Base-by-base conservation (phyloP, 2,888 invertebrate species). In the Hoplodrina ambigua region DNA sequence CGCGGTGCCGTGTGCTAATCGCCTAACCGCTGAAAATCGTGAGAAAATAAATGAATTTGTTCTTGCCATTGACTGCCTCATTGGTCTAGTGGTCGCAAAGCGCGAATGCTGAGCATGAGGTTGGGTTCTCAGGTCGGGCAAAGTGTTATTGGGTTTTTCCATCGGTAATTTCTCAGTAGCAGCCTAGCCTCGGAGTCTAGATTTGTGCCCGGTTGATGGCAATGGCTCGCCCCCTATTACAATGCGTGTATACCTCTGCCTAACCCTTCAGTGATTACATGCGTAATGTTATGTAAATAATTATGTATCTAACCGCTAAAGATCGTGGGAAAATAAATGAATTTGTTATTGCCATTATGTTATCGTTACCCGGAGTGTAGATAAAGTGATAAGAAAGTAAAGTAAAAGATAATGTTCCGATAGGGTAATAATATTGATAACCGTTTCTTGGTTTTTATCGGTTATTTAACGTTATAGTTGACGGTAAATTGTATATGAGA, bases 321-420 rank as follows among this genome's bases (percentile, higher is more conserved):
- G 57, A 64, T 67, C 81, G 81, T 81, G 78, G 67, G 78, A 78
- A 78, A 72, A 68, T 77, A 68, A 71, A 57, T 68, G 15, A 46
- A 55, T 33, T 55, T 65, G 54, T 64, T 30, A 46, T n/a, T 13
- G 20, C 17, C 55, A 19, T 80, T 68, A 64, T 44, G 15, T 33
- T 46, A 52, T 67, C 25, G 52, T 37, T 70, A 68, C 41, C 41
- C 55, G 60, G 58, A 63, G 41, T 30, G 17, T 57, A 59, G 44
- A 81, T 71, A 71, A 59, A 11, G n/a, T 60, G 59, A 75, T 76
- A 69, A 30, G 50, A 11, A n/a, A n/a, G 49, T 50, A 75, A 65
- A 66, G 46, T 69, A 59, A 60, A 50, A 33, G 78, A 77, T 81
- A 71, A 76, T 50, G 33, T 49, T 19, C 1, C 59, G 81, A 78